A percentile compares a stretch with the other conserved stretches of the same genome.
These are phyloP conservation scores for Apus apus DNA, from an alignment of 2,113 vertebrate species.

Conservation along the genomic window DNA sequence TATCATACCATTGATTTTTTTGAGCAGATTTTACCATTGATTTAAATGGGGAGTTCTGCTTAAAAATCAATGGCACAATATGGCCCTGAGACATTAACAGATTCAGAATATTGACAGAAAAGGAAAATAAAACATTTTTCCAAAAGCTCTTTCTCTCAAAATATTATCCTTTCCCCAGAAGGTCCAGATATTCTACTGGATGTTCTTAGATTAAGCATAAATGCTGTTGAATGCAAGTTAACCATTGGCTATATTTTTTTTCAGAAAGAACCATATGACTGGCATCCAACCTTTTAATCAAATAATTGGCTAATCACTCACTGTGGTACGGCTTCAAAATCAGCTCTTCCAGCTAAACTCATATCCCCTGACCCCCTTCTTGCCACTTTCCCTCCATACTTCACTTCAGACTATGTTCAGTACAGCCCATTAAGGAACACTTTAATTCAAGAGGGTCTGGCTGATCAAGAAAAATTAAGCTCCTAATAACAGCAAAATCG, in stretches of 20 bases:
- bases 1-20: slow-evolving; percentile 67
- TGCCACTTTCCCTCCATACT: neutral
- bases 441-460: slow-evolving; percentile 82
- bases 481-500: slow-evolving; percentile 89
- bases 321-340: slow-evolving; percentile 75
- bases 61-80: slow-evolving; percentile 68
- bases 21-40: slow-evolving; percentile 63
- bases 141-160: slow-evolving; percentile 50
- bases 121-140: slow-evolving; percentile 50
- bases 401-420: slow-evolving; percentile 67
- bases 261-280: slow-evolving; percentile 15
- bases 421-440: slow-evolving; percentile 78
- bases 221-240: slow-evolving; percentile 53
- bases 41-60: slow-evolving; percentile 59
- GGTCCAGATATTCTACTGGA: slow-evolving; percentile 29
- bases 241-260: slow-evolving; percentile 13
- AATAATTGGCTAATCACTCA: slow-evolving; percentile 88
- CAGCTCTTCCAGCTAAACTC: slow-evolving; percentile 75
- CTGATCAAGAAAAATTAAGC: slow-evolving; percentile 98
- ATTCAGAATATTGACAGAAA: slow-evolving; percentile 59
- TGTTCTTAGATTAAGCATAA: slow-evolving; percentile 57
- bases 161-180: slow-evolving; percentile 39
- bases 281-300: slow-evolving; percentile 82
- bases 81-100: slow-evolving; percentile 55
- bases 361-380: neutral